Conservation (phyloP, 2,888 invertebrate genomes). For the Crocallis elinguaria region DNA sequence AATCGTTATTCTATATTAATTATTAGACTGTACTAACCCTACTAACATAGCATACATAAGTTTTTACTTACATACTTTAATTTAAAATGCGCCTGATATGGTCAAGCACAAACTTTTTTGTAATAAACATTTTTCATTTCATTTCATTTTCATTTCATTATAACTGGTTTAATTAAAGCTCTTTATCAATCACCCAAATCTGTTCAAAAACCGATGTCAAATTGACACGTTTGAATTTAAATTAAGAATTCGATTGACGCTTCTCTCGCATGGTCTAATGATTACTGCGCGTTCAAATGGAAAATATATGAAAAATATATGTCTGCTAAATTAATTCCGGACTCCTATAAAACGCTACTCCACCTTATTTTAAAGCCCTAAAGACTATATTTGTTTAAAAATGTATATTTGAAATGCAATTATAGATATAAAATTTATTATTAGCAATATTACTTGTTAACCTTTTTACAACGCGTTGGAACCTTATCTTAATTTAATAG, state of each 20-base stretch:
- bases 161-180: too few relatives aligned
- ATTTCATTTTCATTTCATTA: too few relatives aligned
- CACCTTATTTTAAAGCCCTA: conserved; percentile 1
- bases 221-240: conserved; percentile 66
- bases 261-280: conserved; percentile 57
- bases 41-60: too few relatives aligned
- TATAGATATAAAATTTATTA: background rate
- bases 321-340: background rate
- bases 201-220: conserved; percentile 45
- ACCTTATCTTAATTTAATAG: background rate
- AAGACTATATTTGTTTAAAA: conserved; percentile 25
- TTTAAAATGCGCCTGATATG: too few relatives aligned
- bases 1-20: too few relatives aligned
- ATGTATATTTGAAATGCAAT: background rate
- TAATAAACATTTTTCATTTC: too few relatives aligned
- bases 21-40: too few relatives aligned
- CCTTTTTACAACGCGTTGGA: background rate
- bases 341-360: background rate
- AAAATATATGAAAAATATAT: conserved; percentile 59
- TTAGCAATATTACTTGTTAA: background rate
- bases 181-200: background rate
- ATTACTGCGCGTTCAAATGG: conserved; percentile 62
- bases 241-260: conserved; percentile 67
- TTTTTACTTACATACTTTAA: too few relatives aligned
- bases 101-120: too few relatives aligned